Evolutionary conservation across 2,797 vertebrate genomes (phyloP).

Genomic region (Lacerta viridis): DNA sequence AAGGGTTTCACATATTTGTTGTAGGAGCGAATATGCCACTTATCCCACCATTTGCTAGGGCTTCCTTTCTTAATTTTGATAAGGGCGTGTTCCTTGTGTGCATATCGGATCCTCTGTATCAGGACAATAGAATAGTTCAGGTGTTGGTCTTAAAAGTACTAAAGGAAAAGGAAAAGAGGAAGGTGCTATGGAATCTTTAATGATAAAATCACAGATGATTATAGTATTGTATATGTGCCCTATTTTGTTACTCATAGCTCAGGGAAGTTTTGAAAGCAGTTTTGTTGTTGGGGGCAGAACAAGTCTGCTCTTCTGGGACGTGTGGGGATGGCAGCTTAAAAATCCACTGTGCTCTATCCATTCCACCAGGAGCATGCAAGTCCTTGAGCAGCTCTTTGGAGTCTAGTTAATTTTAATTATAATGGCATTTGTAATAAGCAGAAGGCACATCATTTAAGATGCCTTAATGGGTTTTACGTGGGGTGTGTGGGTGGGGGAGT

Average conservation of each 20-base stretch:
- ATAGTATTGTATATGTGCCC: background rate
- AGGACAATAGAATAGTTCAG: background rate
- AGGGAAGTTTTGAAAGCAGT: conserved; percentile 32
- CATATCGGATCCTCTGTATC: background rate
- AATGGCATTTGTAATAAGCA: background rate
- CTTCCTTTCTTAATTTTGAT: background rate
- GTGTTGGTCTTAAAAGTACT: background rate
- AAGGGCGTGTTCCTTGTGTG: background rate
- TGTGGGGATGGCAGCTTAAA: background rate
- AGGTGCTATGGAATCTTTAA: conserved; percentile 61
- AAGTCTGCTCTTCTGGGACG: background rate
- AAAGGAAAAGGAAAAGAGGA: conserved; percentile 41
- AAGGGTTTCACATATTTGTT: background rate
- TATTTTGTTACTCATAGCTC: conserved; percentile 13
- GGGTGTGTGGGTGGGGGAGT: accelerated
- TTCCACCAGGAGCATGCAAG: conserved; percentile 19
- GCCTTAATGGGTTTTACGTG: conserved; percentile 40
- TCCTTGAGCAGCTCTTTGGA: background rate
- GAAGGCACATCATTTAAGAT: conserved; percentile 11
- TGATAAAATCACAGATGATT: conserved; percentile 19
- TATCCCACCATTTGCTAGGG: background rate
- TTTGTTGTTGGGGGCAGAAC: background rate
- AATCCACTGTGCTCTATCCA: conserved; percentile 24
- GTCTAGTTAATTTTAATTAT: conserved; percentile 10
- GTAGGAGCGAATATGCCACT: background rate